These are phyloP conservation scores for Sternotherus odoratus DNA, from an alignment of 2,797 vertebrate species.

Conservation along the genomic window DNA sequence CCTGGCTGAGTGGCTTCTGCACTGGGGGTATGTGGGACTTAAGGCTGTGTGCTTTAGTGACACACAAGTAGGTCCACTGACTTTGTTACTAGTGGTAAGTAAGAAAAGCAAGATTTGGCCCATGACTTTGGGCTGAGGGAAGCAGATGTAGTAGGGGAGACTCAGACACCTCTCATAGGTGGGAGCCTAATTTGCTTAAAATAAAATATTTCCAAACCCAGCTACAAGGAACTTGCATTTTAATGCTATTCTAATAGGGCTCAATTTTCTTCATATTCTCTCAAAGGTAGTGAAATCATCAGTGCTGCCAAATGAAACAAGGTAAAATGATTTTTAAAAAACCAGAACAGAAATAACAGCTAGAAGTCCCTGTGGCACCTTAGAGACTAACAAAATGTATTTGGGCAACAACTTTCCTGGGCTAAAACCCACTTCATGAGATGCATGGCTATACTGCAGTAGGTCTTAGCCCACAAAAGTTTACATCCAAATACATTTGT, in stretches of 20 bases:
- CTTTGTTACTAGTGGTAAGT: not conserved
- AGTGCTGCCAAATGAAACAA: not conserved
- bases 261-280: not conserved
- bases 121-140: not conserved
- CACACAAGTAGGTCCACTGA: not conserved
- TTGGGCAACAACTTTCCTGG: too few relatives aligned
- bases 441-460: too few relatives aligned
- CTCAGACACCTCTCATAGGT: not conserved
- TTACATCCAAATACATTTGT: too few relatives aligned
- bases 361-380: too few relatives aligned
- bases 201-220: not conserved
- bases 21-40: accelerated
- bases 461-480: too few relatives aligned
- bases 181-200: not conserved
- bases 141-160: not conserved
- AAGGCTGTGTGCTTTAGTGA: not conserved
- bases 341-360: not conserved
- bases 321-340: not conserved
- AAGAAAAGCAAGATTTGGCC: not conserved
- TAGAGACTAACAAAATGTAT: too few relatives aligned
- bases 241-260: not conserved
- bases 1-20: not conserved
- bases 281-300: not conserved
- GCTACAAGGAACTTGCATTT: not conserved
- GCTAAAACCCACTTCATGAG: too few relatives aligned